A percentile compares a stretch with the other conserved stretches of the same genome.
phyloP scores from a whole-genome alignment of 1,140 invertebrate species.

The Temnothorax nylanderi region DNA sequence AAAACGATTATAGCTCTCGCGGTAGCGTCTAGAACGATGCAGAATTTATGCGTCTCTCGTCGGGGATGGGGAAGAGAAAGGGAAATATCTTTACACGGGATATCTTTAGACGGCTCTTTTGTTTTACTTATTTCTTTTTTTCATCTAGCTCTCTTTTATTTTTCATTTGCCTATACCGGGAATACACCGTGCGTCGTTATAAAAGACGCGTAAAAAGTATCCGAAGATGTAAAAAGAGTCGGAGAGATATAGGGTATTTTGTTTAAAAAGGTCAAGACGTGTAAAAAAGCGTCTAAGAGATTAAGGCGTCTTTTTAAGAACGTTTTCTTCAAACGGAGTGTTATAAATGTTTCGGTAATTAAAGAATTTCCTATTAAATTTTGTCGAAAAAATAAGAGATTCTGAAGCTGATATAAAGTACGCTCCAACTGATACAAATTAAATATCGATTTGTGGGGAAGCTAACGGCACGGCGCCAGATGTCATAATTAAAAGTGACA shows the following conservation, averaged over 20 bases:
- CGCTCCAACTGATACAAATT: not conserved
- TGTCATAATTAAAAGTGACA: not conserved
- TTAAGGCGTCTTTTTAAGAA: not conserved
- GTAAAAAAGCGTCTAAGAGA: not conserved
- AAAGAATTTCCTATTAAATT: not conserved
- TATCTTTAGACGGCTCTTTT: conserved; percentile 37
- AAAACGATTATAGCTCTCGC: not conserved
- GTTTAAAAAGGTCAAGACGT: conserved; percentile 18
- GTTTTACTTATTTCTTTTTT: not conserved
- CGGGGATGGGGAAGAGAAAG: not conserved
- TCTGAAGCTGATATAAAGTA: not conserved
- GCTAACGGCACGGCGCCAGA: not conserved
- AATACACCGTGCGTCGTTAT: not conserved
- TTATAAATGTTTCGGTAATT: not conserved
- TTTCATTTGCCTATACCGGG: not conserved
- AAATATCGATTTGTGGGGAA: not conserved
- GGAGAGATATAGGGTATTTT: not conserved
- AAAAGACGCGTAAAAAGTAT: conserved; percentile 22
- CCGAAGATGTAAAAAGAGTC: not conserved
- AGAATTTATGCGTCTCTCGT: conserved; percentile 18
- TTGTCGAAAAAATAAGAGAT: not conserved
- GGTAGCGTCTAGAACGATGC: not conserved
- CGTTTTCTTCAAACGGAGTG: not conserved
- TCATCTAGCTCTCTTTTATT: conserved; percentile 20
- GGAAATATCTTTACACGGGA: conserved; percentile 23